These are phyloP conservation scores for Carassius gibelio DNA, from an alignment of 2,113 vertebrate genomes.

Conservation along the genomic window DNA sequence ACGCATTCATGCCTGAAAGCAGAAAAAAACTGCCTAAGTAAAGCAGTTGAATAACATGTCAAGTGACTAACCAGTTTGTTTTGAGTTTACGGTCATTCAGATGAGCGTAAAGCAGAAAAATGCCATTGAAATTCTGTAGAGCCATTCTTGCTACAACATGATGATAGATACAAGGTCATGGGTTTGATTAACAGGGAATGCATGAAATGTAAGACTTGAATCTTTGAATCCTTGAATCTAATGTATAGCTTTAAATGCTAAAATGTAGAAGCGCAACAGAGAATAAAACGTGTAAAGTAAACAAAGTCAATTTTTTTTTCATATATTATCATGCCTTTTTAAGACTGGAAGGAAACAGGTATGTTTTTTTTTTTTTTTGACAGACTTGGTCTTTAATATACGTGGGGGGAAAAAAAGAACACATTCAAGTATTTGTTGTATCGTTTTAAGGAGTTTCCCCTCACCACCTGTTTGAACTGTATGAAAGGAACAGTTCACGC, in stretches of 20 bases:
- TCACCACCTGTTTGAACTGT: not conserved
- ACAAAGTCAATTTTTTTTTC: no score
- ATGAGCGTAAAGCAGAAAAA: not conserved
- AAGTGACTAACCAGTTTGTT: not conserved
- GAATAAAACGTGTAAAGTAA: not conserved
- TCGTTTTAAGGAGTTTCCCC: not conserved
- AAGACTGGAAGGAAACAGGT: not conserved
- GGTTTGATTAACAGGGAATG: not conserved
- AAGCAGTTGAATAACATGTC: not conserved
- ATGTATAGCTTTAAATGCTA: not conserved
- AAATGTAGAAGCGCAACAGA: not conserved
- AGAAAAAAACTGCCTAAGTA: not conserved
- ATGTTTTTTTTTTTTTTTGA: not conserved
- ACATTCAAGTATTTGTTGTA: no score
- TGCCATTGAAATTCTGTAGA: not conserved
- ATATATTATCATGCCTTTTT: not conserved
- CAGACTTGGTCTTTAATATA: no score
- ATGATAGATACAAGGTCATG: not conserved
- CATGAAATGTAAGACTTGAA: not conserved
- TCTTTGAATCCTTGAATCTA: not conserved
- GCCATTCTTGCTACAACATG: not conserved
- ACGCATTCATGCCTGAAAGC: not conserved
- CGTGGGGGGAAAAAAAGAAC: no score
- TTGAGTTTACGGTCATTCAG: not conserved
- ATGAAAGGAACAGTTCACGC: not conserved